phyloP scores from a whole-genome alignment of 2,888 invertebrate species.

The Cremastinae sp. region DNA sequence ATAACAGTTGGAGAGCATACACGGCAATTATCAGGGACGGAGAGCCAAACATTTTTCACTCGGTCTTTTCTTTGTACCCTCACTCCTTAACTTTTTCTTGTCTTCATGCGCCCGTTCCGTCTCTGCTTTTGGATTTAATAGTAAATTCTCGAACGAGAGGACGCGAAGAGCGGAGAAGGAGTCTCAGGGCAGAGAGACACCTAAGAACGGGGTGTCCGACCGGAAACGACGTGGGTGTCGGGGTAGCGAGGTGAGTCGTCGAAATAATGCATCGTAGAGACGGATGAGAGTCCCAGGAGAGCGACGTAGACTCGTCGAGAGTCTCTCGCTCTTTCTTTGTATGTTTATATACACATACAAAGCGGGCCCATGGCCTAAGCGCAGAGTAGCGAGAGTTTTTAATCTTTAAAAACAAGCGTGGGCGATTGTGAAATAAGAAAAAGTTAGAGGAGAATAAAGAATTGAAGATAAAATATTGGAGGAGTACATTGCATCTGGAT shows the following conservation, averaged over 20 bases:
- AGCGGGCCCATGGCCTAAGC: conserved; percentile 45
- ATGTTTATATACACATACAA: conserved; percentile 26
- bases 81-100: conserved; percentile 58
- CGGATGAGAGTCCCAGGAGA: conserved; percentile 49
- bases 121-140: conserved; percentile 64
- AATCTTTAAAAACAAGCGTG: conserved; percentile 46
- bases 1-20: conserved; percentile 79
- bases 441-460: neutral
- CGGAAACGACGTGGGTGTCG: conserved; percentile 73
- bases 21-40: conserved; percentile 77
- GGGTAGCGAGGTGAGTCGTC: conserved; percentile 66
- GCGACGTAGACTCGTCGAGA: conserved; percentile 14
- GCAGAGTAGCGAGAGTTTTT: conserved; percentile 37
- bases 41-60: conserved; percentile 64
- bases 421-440: conserved; percentile 49
- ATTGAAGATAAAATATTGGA: conserved; percentile 30
- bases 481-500: conserved; percentile 3
- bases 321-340: conserved; percentile 15
- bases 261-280: conserved; percentile 61
- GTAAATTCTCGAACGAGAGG: conserved; percentile 45
- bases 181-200: too few species aligned
- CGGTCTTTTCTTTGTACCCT: conserved; percentile 64
- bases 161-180: conserved; percentile 57
- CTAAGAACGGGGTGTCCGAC: conserved; percentile 63
- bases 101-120: conserved; percentile 62